These are phyloP conservation scores for Phalacrocorax aristotelis DNA, from an alignment of 2,113 vertebrate genomes.

Conservation along the genomic window DNA sequence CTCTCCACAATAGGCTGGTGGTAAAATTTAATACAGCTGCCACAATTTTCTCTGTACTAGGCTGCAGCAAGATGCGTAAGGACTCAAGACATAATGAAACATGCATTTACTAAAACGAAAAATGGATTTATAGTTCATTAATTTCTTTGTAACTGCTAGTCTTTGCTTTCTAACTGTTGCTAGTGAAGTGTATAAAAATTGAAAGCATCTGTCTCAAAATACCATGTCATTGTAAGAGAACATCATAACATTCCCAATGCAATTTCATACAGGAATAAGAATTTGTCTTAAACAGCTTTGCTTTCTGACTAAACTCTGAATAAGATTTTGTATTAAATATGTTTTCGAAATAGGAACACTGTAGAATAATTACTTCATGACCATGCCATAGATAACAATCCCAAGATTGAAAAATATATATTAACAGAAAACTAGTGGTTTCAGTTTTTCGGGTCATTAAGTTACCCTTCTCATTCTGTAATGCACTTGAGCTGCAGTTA, in stretches of 20 bases:
- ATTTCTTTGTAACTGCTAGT: not conserved
- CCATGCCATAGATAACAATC: not conserved
- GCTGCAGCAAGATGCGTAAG: not conserved
- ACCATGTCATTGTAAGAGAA: not conserved
- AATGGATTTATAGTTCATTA: not conserved
- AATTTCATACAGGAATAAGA: not conserved
- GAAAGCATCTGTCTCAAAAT: slow-evolving; percentile 17
- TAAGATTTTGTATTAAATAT: not conserved
- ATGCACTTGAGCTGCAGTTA: not conserved
- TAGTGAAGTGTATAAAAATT: not conserved
- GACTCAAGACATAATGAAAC: not conserved
- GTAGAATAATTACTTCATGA: not conserved
- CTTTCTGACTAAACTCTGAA: not conserved
- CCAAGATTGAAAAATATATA: not conserved
- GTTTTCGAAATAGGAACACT: not conserved
- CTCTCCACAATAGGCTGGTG: not conserved
- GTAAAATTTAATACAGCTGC: not conserved
- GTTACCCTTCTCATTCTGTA: not conserved
- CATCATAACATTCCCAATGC: not conserved
- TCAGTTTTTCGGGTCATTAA: not conserved
- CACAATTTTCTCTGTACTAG: not conserved
- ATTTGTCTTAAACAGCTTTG: not conserved
- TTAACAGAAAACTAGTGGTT: not conserved
- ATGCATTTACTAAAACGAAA: not conserved
- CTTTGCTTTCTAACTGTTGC: not conserved